Percentiles rank a stretch among this genome's conserved stretches.
phyloP scores from a whole-genome alignment of 2,113 vertebrate genomes.

The Bombycilla garrulus region DNA sequence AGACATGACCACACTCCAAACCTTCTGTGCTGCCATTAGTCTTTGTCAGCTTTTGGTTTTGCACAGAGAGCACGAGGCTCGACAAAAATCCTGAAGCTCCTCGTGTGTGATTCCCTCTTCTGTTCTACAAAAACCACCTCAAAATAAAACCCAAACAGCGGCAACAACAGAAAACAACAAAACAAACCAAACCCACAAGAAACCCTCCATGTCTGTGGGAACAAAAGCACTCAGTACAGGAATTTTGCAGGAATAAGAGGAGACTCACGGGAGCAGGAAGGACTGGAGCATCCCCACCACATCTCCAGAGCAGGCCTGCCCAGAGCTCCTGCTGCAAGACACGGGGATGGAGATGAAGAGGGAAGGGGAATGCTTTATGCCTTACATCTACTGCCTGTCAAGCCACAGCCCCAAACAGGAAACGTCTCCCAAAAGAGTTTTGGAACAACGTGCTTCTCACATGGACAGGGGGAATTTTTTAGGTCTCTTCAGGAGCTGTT shows the following conservation, averaged over 20 bases:
- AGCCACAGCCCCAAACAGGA: slow-evolving; percentile 15
- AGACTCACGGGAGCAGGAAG: background rate
- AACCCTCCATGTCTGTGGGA: accelerated
- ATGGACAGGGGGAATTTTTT: background rate
- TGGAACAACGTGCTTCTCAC: background rate
- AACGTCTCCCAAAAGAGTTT: background rate
- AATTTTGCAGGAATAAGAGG: background rate
- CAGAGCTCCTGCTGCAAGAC: background rate
- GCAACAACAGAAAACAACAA: background rate
- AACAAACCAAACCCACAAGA: background rate
- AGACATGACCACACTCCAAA: background rate
- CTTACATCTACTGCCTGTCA: background rate
- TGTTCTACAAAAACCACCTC: background rate
- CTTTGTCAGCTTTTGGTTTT: background rate
- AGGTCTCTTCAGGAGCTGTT: background rate
- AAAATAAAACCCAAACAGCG: background rate
- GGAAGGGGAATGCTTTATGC: background rate
- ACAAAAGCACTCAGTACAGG: background rate
- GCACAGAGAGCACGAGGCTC: background rate
- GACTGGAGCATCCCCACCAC: background rate
- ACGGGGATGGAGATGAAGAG: background rate
- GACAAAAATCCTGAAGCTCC: background rate
- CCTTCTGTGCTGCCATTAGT: background rate
- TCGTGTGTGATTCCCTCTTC: background rate
- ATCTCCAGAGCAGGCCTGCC: background rate